Conservation (phyloP, 2,888 invertebrate species). For the Orgyia antiqua region DNA sequence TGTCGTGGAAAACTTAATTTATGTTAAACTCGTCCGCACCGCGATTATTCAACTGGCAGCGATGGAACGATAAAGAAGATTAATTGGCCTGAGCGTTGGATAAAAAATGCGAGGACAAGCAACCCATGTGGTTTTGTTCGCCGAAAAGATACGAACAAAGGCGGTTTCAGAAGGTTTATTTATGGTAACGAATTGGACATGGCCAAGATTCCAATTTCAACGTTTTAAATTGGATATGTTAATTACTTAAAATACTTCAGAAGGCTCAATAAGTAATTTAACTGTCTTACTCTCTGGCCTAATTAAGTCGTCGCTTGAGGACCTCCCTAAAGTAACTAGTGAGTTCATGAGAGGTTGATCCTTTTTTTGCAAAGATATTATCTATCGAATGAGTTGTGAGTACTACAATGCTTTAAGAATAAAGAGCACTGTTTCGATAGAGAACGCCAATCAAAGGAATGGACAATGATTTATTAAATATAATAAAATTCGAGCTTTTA, state of each 20-base stretch:
- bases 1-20: slow-evolving; percentile 76
- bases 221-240: slow-evolving; percentile 16
- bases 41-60: slow-evolving; percentile 71
- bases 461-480: too few relatives aligned
- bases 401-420: too few relatives aligned
- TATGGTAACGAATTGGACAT: slow-evolving; percentile 23
- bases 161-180: slow-evolving; percentile 27
- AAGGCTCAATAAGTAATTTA: slow-evolving; percentile 11
- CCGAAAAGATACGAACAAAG: slow-evolving; percentile 33
- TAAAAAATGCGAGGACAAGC: slow-evolving; percentile 58
- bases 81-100: slow-evolving; percentile 54
- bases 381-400: too few relatives aligned
- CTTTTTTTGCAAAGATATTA: too few relatives aligned
- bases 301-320: too few relatives aligned
- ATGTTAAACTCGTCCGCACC: slow-evolving; percentile 71
- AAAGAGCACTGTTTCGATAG: too few relatives aligned
- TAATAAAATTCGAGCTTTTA: too few relatives aligned
- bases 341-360: too few relatives aligned
- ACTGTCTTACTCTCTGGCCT: too few relatives aligned
- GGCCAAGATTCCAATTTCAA: slow-evolving; percentile 18
- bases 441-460: too few relatives aligned
- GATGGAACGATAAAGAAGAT: slow-evolving; percentile 71
- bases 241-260: slow-evolving; percentile 13
- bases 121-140: slow-evolving; percentile 50
- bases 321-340: too few relatives aligned